Conservation (phyloP, 2,797 vertebrate species). For the Chromobotia macracanthus region DNA sequence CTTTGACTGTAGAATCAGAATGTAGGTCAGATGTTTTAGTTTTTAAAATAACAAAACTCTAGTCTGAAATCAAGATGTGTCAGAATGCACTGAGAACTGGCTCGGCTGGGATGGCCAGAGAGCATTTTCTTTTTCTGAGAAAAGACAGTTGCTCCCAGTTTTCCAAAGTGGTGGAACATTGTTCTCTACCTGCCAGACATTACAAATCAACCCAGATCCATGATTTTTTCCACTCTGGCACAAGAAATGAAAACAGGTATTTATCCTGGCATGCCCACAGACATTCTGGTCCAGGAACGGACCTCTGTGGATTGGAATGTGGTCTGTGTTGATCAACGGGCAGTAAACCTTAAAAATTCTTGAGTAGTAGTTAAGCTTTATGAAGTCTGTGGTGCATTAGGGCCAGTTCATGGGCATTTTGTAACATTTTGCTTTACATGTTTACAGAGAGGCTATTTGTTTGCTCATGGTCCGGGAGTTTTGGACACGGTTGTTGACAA, state of each 20-base stretch:
- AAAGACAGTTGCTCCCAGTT: constrained; percentile 44
- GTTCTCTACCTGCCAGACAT: constrained; percentile 25
- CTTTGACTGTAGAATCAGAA: constrained; percentile 13
- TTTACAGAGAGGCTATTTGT: constrained; percentile 13
- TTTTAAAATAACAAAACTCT: constrained; percentile 7
- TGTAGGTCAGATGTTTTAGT: constrained; percentile 9
- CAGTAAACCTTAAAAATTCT: constrained; percentile 10
- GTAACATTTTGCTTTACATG: not conserved
- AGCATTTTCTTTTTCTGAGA: not conserved
- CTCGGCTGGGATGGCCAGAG: constrained; percentile 7
- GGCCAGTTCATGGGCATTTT: constrained; percentile 14
- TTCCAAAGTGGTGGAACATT: constrained; percentile 49
- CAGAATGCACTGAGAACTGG: not conserved
- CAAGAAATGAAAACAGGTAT: constrained; percentile 46
- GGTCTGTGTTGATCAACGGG: not conserved
- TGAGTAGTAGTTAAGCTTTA: not conserved
- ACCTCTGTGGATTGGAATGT: constrained; percentile 37
- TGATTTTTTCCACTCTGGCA: constrained; percentile 28
- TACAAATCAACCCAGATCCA: constrained; percentile 50
- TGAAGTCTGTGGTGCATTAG: constrained; percentile 25
- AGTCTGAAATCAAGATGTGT: constrained; percentile 26
- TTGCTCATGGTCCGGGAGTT: not conserved
- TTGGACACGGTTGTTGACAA: not conserved
- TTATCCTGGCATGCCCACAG: constrained; percentile 37
- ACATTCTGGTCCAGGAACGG: constrained; percentile 6